A percentile compares a stretch with the other conserved stretches of the same genome.
These are phyloP conservation scores for Barnardius zonarius DNA, from an alignment of 2,113 vertebrate species.

Conservation along the genomic window DNA sequence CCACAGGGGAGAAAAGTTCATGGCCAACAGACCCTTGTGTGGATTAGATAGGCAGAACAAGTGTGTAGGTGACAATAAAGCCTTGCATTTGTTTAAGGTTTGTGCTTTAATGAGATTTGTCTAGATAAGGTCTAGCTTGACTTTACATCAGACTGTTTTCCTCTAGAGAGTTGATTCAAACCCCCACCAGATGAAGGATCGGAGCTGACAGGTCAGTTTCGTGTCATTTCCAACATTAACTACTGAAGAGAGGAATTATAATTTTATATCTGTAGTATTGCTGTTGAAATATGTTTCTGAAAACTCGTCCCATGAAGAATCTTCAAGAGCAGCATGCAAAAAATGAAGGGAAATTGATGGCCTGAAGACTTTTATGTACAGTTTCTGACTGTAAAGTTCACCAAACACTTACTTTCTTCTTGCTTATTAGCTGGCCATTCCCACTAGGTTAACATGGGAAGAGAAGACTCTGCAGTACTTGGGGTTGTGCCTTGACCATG, in stretches of 20 bases:
- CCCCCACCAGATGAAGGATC: background rate
- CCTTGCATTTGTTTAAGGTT: background rate
- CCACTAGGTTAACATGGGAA: background rate
- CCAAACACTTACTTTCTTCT: conserved; percentile 36
- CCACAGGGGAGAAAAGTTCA: background rate
- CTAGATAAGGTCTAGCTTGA: background rate
- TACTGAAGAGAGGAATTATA: background rate
- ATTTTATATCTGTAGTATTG: background rate
- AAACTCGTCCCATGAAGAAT: background rate
- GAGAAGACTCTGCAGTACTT: background rate
- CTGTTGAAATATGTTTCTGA: background rate
- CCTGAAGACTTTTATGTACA: background rate
- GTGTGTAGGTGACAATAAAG: background rate
- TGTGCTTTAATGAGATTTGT: conserved; percentile 4
- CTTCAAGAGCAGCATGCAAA: background rate
- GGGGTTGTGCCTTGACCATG: conserved; percentile 18
- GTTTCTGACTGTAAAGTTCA: conserved; percentile 27
- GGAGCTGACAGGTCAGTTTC: background rate
- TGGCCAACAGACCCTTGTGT: background rate
- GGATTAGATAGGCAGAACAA: background rate
- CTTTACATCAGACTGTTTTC: background rate
- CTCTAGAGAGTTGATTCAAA: background rate
- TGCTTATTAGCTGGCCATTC: conserved; percentile 22
- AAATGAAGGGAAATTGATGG: conserved; percentile 3
- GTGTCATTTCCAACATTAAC: background rate